These are phyloP conservation scores for Centruroides vittatus DNA, from an alignment of 1,140 invertebrate genomes.

Conservation along the genomic window DNA sequence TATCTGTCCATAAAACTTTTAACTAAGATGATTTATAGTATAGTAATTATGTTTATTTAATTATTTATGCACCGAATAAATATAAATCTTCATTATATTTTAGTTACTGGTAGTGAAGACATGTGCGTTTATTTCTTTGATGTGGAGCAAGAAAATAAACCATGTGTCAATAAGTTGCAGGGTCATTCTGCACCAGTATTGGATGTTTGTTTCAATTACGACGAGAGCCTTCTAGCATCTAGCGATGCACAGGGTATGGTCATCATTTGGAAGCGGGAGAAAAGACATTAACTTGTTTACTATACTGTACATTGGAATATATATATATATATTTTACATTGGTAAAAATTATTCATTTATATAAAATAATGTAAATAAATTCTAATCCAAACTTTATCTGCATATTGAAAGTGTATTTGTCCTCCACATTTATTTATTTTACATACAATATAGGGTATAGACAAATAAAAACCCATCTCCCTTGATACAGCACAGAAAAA, in stretches of 20 bases:
- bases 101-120: conserved; percentile 70
- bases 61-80: too few relatives aligned
- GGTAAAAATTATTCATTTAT: too few relatives aligned
- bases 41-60: too few relatives aligned
- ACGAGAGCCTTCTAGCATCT: conserved; percentile 71
- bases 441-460: too few relatives aligned
- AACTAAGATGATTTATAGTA: too few relatives aligned
- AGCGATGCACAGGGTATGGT: conserved; percentile 69
- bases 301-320: neutral
- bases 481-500: too few relatives aligned
- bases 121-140: conserved; percentile 72
- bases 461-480: too few relatives aligned
- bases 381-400: too few relatives aligned
- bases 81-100: neutral
- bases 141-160: conserved; percentile 47
- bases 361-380: too few relatives aligned
- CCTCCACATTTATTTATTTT: too few relatives aligned
- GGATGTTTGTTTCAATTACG: conserved; percentile 74
- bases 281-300: neutral
- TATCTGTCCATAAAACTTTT: too few relatives aligned
- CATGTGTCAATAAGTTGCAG: conserved; percentile 64
- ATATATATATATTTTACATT: neutral
- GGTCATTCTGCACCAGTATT: conserved; percentile 66
- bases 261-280: conserved; percentile 60
- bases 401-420: too few relatives aligned